A percentile compares a stretch with the other conserved stretches of the same genome.
Conservation (phyloP, 53 echinoderm and acorn worm species). For the Stichopus horrens region DNA sequence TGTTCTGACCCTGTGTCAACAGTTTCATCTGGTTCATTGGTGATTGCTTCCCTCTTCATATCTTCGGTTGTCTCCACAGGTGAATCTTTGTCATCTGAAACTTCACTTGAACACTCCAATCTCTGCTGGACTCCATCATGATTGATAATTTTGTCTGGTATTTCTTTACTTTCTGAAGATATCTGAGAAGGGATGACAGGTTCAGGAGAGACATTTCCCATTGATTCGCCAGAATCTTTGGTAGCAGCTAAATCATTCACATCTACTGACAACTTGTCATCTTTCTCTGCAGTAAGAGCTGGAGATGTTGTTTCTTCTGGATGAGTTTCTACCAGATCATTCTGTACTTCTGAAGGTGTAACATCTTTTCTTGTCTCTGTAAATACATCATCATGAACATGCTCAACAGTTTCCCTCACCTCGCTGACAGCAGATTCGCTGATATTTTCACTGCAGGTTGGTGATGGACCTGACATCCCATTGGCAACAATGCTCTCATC, state of each 20-base stretch:
- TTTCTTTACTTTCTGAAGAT: not conserved
- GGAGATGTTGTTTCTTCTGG: not conserved
- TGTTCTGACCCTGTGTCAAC: not conserved
- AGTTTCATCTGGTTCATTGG: slow-evolving; percentile 11
- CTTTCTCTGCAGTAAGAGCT: not conserved
- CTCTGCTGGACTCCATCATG: not conserved
- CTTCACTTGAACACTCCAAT: not conserved
- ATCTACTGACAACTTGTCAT: not conserved
- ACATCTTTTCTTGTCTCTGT: not conserved
- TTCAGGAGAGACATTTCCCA: not conserved
- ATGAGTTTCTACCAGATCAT: not conserved
- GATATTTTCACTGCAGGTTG: not conserved
- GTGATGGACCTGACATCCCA: not conserved
- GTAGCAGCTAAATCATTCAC: not conserved
- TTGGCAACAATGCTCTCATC: not conserved
- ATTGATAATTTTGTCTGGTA: not conserved
- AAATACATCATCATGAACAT: not conserved
- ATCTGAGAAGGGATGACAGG: not conserved
- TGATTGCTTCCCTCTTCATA: not conserved
- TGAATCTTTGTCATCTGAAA: not conserved
- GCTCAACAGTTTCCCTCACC: not conserved
- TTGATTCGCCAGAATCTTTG: not conserved
- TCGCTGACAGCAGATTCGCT: not conserved
- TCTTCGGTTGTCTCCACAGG: not conserved
- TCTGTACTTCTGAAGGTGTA: not conserved